phyloP scores from a whole-genome alignment of 2,888 invertebrate species.

The Osmoderma eremita region DNA sequence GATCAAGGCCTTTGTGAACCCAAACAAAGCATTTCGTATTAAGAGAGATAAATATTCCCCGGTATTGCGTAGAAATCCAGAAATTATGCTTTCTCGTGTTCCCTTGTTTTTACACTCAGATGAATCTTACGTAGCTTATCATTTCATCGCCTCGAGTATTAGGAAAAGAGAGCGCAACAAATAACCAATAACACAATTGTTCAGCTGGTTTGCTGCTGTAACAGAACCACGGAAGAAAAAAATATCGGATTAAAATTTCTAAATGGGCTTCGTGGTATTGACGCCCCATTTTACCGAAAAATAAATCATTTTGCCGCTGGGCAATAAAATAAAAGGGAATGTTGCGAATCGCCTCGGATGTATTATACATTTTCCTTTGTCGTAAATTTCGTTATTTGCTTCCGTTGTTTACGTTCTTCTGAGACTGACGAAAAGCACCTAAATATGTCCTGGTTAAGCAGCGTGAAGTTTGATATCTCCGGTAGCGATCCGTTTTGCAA shows the following conservation, averaged over 20 bases:
- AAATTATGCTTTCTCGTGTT: too few relatives aligned
- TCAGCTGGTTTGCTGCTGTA: neutral
- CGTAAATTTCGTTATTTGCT: constrained; percentile 26
- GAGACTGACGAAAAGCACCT: constrained; percentile 17
- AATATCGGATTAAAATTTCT: constrained; percentile 6
- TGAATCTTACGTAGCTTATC: too few relatives aligned
- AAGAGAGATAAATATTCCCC: too few relatives aligned
- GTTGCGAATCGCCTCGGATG: constrained; percentile 8
- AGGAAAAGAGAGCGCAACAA: too few relatives aligned
- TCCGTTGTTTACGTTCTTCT: constrained; percentile 7
- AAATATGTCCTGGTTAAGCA: neutral
- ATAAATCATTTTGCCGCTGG: constrained; percentile 12
- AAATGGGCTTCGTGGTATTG: neutral
- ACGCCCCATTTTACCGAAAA: neutral
- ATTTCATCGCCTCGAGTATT: neutral
- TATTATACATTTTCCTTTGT: neutral
- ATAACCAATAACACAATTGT: too few relatives aligned
- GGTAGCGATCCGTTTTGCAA: neutral
- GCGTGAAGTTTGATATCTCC: constrained; percentile 1
- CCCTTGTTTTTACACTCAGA: too few relatives aligned
- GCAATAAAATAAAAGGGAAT: constrained; percentile 13
- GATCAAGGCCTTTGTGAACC: too few relatives aligned
- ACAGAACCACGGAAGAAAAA: neutral
- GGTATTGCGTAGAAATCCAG: too few relatives aligned
- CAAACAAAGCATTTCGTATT: too few relatives aligned